A percentile compares a stretch with the other conserved stretches of the same genome.
Conservation (phyloP, 2,113 vertebrate genomes). For the Melanerpes aurifrons region DNA sequence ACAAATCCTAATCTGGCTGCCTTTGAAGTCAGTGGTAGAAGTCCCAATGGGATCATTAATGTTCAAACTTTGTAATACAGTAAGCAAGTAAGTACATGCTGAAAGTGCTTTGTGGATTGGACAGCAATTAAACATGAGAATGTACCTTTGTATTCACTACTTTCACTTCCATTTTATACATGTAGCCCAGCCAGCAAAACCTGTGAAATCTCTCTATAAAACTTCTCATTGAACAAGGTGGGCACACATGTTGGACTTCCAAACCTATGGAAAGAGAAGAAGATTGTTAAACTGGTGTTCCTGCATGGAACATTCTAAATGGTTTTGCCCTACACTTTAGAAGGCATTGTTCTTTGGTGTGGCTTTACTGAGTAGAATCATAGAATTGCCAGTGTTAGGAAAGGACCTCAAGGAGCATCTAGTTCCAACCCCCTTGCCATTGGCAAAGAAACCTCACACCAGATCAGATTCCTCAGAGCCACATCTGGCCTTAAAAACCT, state of each 20-base stretch:
- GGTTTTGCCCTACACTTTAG: neutral
- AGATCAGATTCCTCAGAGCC: no score
- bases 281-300: neutral
- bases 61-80: slow-evolving; percentile 31
- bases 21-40: slow-evolving; percentile 61
- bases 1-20: slow-evolving; percentile 23
- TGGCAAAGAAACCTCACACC: no score
- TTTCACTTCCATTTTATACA: slow-evolving; percentile 31
- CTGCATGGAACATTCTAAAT: neutral
- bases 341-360: slow-evolving; percentile 33
- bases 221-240: neutral
- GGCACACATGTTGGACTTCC: neutral
- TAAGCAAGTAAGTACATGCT: slow-evolving; percentile 45
- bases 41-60: slow-evolving; percentile 5
- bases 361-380: neutral
- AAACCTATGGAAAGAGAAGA: neutral
- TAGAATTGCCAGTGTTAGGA: no score
- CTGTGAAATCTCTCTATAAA: neutral
- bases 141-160: neutral
- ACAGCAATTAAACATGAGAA: slow-evolving; percentile 24
- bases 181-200: neutral
- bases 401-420: no score
- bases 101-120: slow-evolving; percentile 13
- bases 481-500: no score
- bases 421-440: no score